Evolutionary conservation across 2,888 invertebrate genomes (phyloP), one percentile per base, ranked within the genome.

Genomic region (Xestia xanthographa): DNA sequence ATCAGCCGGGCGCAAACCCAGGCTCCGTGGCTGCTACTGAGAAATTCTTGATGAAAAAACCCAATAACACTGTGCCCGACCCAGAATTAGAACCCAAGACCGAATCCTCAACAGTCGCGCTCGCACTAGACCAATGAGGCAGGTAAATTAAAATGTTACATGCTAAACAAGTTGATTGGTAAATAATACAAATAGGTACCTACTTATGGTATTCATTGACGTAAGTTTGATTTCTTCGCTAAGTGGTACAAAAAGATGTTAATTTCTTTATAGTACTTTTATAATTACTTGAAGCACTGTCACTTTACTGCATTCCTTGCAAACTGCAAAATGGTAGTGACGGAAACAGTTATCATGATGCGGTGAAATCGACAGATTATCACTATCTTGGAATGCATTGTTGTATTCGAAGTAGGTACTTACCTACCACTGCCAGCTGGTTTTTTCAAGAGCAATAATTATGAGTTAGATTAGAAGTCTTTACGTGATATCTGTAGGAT

Each of bases 351-450:
- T 82, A 65, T 72, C 70, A 41, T 29, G 66, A 66, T 74, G 29
- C n/a, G n/a, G 41, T 62, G 22, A 62, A 70, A 12, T 22, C 29
- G 77, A 76, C 48, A 63, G 17, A 22, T 38, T 14, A n/a, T 17
- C 43, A 65, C 34, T 83, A 80, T 82, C 83, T 63, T 67, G 26
- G 45, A 69, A 71, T 77, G 75, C 53, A 56, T 66, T 71, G 74
- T 71, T 65, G 29, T 38, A 50, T 29, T 70, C 66, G 53, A 65
- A 76, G 63, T n/a, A n/a, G n/a, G n/a, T 34, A 34, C 34, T 3
- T 50, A 66, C 69, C 66, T 22, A 60, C 41, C 62, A 67, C 63
- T 45, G 14, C 20, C 43, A 26, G 22, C 22, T 58, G 26, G 20
- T 43, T 3, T 6, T 50, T 43, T 58, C 53, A 79, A 63, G 45